These are phyloP conservation scores for Spea hammondii DNA, from an alignment of 2,797 vertebrate species.

Conservation along the genomic window DNA sequence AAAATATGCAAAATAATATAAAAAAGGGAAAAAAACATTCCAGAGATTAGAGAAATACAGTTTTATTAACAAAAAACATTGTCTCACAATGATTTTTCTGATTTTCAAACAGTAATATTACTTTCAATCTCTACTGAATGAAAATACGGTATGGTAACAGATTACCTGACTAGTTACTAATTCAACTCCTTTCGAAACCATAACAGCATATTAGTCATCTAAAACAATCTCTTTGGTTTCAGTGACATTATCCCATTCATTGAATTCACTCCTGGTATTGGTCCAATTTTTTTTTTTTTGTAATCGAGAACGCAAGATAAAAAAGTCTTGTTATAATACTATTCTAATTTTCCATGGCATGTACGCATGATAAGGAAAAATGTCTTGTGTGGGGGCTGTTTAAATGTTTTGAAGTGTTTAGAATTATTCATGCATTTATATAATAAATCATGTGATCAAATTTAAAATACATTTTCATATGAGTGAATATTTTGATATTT, in stretches of 20 bases:
- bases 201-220: not conserved
- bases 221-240: not conserved
- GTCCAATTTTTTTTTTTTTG: not conserved
- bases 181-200: not conserved
- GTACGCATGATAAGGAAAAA: not conserved
- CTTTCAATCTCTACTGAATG: too few relatives aligned
- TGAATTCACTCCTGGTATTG: not conserved
- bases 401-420: too few relatives aligned
- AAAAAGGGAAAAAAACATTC: too few relatives aligned
- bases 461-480: not conserved
- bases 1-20: too few relatives aligned
- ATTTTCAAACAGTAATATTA: too few relatives aligned
- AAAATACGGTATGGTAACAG: too few relatives aligned
- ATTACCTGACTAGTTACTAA: not conserved
- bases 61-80: too few relatives aligned
- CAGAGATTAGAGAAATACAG: too few relatives aligned
- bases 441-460: not conserved
- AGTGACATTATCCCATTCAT: constrained; percentile 1
- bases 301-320: not conserved
- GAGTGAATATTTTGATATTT: not conserved
- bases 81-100: too few relatives aligned
- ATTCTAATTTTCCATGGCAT: not conserved
- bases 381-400: too few relatives aligned
- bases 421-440: too few relatives aligned
- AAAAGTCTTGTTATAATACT: not conserved